phyloP scores from a whole-genome alignment of 2,797 vertebrate species.

The Acanthopagrus latus region DNA sequence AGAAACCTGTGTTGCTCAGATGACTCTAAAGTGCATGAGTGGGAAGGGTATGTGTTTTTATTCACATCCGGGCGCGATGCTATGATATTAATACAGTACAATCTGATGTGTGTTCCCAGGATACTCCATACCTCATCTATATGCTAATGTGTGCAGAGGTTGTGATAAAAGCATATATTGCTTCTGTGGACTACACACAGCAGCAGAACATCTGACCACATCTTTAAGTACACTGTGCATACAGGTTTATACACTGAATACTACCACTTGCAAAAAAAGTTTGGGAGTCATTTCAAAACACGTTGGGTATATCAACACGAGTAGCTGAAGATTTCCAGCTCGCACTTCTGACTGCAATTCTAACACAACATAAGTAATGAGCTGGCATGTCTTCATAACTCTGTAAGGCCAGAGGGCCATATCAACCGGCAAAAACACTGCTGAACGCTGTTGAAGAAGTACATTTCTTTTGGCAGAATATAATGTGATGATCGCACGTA shows the following conservation, averaged over 20 bases:
- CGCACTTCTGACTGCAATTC: not conserved
- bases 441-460: not conserved
- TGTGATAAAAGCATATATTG: conserved; percentile 38
- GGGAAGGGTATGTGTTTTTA: conserved; percentile 8
- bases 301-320: not conserved
- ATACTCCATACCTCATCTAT: conserved; percentile 58
- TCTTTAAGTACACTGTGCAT: not conserved
- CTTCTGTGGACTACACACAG: conserved; percentile 7
- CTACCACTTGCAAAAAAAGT: not conserved
- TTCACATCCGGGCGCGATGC: conserved; percentile 30
- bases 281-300: not conserved
- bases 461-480: too few relatives aligned
- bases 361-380: not conserved
- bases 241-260: not conserved
- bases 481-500: conserved; percentile 76
- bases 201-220: not conserved
- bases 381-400: not conserved
- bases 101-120: conserved; percentile 34
- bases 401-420: not conserved
- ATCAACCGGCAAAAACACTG: not conserved
- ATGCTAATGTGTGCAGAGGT: conserved; percentile 63
- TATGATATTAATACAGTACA: conserved; percentile 36
- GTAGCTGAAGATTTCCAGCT: not conserved
- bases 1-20: conserved; percentile 8
- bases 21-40: conserved; percentile 15